A percentile compares a stretch with the other conserved stretches of the same genome.
Conservation (phyloP, 2,888 invertebrate genomes). For the Pheosia gnoma region DNA sequence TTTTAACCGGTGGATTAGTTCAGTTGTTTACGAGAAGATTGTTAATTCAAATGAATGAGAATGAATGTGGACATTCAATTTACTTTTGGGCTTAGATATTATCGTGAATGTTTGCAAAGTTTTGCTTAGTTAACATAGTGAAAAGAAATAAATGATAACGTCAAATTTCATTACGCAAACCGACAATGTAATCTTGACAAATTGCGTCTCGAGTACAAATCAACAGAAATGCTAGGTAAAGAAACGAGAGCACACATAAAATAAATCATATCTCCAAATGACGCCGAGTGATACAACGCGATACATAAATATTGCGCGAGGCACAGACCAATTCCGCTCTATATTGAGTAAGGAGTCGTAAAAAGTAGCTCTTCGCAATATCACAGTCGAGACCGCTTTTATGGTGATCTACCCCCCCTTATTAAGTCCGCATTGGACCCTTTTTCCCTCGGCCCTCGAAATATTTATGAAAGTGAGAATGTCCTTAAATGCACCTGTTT, state of each 20-base stretch:
- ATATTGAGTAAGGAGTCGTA: conserved; percentile 56
- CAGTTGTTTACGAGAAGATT: not conserved
- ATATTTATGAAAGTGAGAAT: conserved; percentile 71
- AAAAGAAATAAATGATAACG: too few relatives aligned
- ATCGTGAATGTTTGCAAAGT: too few relatives aligned
- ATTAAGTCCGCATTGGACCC: conserved; percentile 70
- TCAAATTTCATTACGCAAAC: too few relatives aligned
- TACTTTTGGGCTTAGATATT: too few relatives aligned
- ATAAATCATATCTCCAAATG: not conserved
- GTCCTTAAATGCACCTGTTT: conserved; percentile 72
- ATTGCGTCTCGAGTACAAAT: not conserved
- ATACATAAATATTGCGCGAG: conserved; percentile 16
- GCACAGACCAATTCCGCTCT: conserved; percentile 30
- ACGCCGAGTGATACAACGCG: conserved; percentile 2
- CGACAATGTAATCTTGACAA: not conserved
- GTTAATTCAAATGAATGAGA: not conserved
- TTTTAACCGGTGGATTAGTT: not conserved
- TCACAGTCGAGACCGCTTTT: conserved; percentile 59
- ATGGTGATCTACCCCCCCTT: conserved; percentile 66
- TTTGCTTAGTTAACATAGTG: too few relatives aligned
- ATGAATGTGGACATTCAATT: too few relatives aligned
- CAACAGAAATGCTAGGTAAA: not conserved
- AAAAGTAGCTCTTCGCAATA: conserved; percentile 63
- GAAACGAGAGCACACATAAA: not conserved
- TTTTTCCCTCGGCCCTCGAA: conserved; percentile 50